Evolutionary conservation across 2,888 invertebrate genomes (phyloP), one percentile per base, ranked within the genome.

Genomic region (Anarsia innoxiella): DNA sequence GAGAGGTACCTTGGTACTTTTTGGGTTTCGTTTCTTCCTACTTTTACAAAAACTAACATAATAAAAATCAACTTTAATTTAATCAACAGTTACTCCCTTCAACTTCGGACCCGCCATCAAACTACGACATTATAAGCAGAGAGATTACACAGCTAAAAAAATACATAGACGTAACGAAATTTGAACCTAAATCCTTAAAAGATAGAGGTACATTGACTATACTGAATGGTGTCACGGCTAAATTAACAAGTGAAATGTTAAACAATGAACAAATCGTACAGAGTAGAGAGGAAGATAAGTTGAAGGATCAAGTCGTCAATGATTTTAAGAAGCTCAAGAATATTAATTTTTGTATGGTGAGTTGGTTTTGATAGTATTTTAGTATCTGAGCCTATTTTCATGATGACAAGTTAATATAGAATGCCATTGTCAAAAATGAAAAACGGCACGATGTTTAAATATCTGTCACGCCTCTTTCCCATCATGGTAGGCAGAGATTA

Each of bases 281-380:
- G 1, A 45, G 36, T 15, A 40, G 23, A 13, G 63, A 64, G 3
- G 66, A 56, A 2, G 51, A 48, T 3, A 55, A 47, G n/a, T 51
- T 46, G n/a, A 49, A 62, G 2, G 62, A 58, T 29, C 66, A 71
- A 29, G 45, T 83, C 1, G 53, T 80, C 3, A 83, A 83, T 37
- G 71, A 83, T 59, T 61, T 83, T 42, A 80, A 72, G 48, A 82
- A 76, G 47, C 59, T 41, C 49, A 77, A 82, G 44, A 83, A 77
- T 54, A 71, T 80, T 12, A 83, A 83, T 48, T 76, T 75, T 44
- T 53, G 49, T 50, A 62, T 66, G 64, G 83, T 80, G 40, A 38
- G 58, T 52, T 4, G 29, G 11, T 12, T 5, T 9, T 27, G 19
- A 19, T 6, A 29, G 37, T 36, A 14, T 3, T 25, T 14, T 8